Conservation (phyloP, 1,140 invertebrate genomes). For the Oncopodura yosiiana region DNA sequence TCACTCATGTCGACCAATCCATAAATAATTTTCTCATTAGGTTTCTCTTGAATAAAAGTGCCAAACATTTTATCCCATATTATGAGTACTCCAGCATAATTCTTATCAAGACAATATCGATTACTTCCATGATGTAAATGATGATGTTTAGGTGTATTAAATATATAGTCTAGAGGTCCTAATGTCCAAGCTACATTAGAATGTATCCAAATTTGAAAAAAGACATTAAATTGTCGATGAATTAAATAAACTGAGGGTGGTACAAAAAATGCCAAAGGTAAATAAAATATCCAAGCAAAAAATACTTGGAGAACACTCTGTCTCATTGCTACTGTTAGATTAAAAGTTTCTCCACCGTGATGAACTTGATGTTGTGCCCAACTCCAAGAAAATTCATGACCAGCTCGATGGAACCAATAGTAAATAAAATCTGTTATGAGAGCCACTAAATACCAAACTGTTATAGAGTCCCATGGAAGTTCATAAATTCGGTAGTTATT, state of each 20-base stretch:
- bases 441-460: conserved; percentile 43
- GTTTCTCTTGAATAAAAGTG: conserved; percentile 61
- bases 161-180: conserved; percentile 69
- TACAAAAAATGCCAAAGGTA: conserved; percentile 69
- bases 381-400: conserved; percentile 65
- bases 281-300: conserved; percentile 75
- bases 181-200: conserved; percentile 65
- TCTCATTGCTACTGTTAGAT: conserved; percentile 72
- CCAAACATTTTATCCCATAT: conserved; percentile 79
- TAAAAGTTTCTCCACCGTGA: conserved; percentile 91
- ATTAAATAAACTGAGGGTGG: conserved; percentile 72
- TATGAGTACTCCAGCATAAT: conserved; percentile 75
- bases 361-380: conserved; percentile 94
- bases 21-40: conserved; percentile 64
- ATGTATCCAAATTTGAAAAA: conserved; percentile 89
- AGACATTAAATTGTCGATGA: conserved; percentile 74
- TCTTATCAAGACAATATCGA: conserved; percentile 73
- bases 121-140: conserved; percentile 79
- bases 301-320: conserved; percentile 73
- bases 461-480: conserved; percentile 42
- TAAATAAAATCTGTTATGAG: conserved; percentile 46
- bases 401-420: conserved; percentile 49
- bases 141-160: conserved; percentile 83
- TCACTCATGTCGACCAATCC: conserved; percentile 67
- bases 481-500: conserved; percentile 39